Base-by-base conservation (phyloP, 2,113 vertebrate species). In the Piaya cayana region DNA sequence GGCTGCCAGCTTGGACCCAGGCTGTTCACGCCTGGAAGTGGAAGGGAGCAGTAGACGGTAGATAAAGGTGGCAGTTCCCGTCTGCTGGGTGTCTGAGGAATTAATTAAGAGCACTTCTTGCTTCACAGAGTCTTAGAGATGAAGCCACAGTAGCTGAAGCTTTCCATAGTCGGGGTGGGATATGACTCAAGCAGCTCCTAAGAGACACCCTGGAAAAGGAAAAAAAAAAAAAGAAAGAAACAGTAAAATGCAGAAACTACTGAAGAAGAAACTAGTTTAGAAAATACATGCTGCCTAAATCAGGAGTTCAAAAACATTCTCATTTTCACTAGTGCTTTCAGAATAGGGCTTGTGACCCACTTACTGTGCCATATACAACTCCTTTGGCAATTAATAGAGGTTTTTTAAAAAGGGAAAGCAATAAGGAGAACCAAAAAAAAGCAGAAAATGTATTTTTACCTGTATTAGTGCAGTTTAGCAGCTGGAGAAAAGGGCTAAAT, bases 11-110 rank as follows among this genome's bases (percentile, higher is more conserved):
- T 84, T 94, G 58, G 65, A 97, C 89, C 59, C 3, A 23, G 55
- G 39, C 81, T 3, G n/a, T 77, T 86, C 50, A 20, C 0, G 52
- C 50, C 60, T 74, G 43, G 55, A 84, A 67, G 43, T 77, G 75
- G 77, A 82, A 89, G 76, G 69, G 60, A 87, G 39, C 80, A 71
- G 60, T 47, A 90, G 45, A 88, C 7, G 3, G 47, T 74, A 88
- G 86, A 70, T 92, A 92, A 90, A 94, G 91, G 83, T 95, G 94
- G 93, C 74, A 93, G 71, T 58, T 95, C 94, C 72, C 50, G 58
- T 74, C 80, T 90, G 79, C 90, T 83, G 39, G 29, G 78, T 93
- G 80, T 94, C 93, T 72, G 75, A 94, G 92, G 89, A 97, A 94
- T 94, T 95, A 93, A 96, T 93, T 97, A 78, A 59, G 56, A 91